These are phyloP conservation scores for Microcebus jonahi DNA, from an alignment of 2,113 vertebrate genomes.

Conservation along the genomic window DNA sequence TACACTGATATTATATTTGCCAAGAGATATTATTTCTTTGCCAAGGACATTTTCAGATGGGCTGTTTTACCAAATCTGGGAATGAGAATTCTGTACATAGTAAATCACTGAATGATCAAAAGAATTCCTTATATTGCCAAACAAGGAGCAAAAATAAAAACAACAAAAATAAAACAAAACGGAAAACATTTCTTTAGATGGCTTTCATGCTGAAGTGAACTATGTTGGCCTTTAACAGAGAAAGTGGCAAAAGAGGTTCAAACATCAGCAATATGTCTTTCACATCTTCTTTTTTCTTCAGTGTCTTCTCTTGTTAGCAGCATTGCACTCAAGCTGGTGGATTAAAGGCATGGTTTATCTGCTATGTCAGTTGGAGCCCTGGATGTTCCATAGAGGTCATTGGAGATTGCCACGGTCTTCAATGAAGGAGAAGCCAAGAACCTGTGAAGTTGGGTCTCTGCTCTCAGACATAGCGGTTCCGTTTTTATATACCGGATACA, in stretches of 20 bases:
- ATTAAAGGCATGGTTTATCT: not conserved
- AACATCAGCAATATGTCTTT: rapidly evolving
- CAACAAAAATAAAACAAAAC: not conserved
- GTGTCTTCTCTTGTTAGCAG: not conserved
- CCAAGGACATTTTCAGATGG: constrained; percentile 3
- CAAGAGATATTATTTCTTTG: not conserved
- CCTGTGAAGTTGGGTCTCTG: not conserved
- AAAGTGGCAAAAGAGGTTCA: not conserved
- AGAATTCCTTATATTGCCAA: not conserved
- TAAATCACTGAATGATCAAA: not conserved
- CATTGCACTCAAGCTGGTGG: rapidly evolving
- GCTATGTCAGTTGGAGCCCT: rapidly evolving
- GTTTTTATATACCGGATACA: not conserved
- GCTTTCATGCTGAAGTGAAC: not conserved
- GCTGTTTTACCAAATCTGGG: not conserved
- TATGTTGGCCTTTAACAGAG: not conserved
- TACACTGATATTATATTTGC: not conserved
- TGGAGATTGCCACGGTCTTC: rapidly evolving
- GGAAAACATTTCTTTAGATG: not conserved
- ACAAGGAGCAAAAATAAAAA: not conserved
- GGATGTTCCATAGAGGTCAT: rapidly evolving
- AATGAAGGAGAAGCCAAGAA: not conserved
- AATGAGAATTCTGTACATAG: not conserved
- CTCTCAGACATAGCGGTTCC: not conserved
- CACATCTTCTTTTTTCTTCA: not conserved